Conservation (phyloP, 2,888 invertebrate genomes). For the Caenorhabditis sp. region DNA sequence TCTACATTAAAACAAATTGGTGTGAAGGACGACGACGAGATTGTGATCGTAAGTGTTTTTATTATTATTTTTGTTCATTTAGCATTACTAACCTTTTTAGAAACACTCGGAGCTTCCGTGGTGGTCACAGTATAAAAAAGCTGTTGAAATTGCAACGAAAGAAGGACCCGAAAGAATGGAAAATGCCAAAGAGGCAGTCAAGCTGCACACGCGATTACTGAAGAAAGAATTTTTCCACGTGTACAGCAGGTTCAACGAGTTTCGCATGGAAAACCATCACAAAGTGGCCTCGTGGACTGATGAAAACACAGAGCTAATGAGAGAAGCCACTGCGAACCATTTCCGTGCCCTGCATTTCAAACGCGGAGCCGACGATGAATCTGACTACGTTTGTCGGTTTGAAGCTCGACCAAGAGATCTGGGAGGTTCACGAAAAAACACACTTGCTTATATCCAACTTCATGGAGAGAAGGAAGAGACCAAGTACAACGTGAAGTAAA, state of each 20-base stretch:
- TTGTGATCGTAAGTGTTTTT: no score
- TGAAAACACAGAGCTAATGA: conserved; percentile 12
- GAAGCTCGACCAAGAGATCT: conserved; percentile 1
- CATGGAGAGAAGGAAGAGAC: conserved; percentile 29
- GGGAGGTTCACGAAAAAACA: conserved; percentile 27
- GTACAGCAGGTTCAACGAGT: conserved; percentile 26
- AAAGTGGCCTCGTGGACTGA: conserved; percentile 34
- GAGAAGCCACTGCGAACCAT: conserved; percentile 25
- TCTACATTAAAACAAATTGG: no score
- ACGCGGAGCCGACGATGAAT: conserved; percentile 34
- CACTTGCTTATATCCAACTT: conserved; percentile 34
- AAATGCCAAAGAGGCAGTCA: conserved; percentile 40
- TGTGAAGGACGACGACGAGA: no score
- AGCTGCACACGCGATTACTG: conserved; percentile 16
- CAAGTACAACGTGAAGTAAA: conserved; percentile 40
- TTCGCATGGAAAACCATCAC: conserved; percentile 26
- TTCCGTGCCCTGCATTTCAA: conserved; percentile 28
- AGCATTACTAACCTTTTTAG: no score
- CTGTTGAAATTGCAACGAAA: conserved; percentile 6
- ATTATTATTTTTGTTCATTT: no score
- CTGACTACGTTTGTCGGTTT: conserved; percentile 33
- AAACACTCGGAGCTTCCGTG: conserved; percentile 31
- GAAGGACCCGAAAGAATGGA: conserved; percentile 12
- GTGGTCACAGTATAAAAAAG: conserved; percentile 34
- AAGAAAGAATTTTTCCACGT: conserved; percentile 30